phyloP scores from a whole-genome alignment of 2,888 invertebrate species.

The Acanthosoma haemorrhoidale region DNA sequence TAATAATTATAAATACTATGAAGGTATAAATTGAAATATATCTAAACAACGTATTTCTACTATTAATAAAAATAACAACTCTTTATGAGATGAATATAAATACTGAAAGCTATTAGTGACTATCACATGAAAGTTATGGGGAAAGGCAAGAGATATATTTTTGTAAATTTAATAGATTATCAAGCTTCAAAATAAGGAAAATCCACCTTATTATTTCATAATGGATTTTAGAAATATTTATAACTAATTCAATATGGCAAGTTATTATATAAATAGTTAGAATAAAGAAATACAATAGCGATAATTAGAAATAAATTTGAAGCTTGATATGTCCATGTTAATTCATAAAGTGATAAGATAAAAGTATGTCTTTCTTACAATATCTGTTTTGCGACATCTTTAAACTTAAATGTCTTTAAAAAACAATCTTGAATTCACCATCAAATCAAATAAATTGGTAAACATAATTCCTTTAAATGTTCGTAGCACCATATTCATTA shows the following conservation, averaged over 20 bases:
- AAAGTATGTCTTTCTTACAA: neutral
- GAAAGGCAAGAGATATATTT: conserved; percentile 28
- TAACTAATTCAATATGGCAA: no score
- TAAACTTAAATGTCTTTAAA: no score
- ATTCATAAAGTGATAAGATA: neutral
- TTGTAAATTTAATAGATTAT: conserved; percentile 14
- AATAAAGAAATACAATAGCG: neutral
- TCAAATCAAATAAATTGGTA: neutral
- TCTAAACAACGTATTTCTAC: conserved; percentile 30
- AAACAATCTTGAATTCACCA: neutral
- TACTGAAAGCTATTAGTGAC: conserved; percentile 35
- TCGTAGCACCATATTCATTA: neutral
- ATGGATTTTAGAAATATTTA: no score
- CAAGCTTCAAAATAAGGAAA: conserved; percentile 17
- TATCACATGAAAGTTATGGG: conserved; percentile 36
- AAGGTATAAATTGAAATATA: conserved; percentile 24
- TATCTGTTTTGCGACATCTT: neutral
- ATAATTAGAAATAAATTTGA: neutral
- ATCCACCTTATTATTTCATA: neutral
- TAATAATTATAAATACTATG: conserved; percentile 23
- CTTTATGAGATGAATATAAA: conserved; percentile 36
- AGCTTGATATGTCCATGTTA: conserved; percentile 10
- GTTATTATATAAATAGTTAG: neutral
- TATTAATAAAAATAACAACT: conserved; percentile 37
- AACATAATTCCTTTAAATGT: conserved; percentile 8